Percentiles rank a stretch among this genome's conserved stretches.
Conservation (phyloP, 2,888 invertebrate species). For the Cenopis cana region DNA sequence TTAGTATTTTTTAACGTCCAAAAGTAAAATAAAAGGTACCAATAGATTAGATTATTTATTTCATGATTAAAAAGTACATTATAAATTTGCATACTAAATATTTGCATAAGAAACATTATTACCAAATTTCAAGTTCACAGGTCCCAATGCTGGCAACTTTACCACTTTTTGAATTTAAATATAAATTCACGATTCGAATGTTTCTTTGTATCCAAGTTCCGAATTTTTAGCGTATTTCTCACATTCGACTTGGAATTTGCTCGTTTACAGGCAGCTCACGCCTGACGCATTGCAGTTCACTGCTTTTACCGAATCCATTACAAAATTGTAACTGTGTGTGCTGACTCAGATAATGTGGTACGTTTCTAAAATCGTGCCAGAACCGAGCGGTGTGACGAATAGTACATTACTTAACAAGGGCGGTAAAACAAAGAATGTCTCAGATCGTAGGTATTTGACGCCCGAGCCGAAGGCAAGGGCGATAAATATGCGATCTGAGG, state of each 20-base stretch:
- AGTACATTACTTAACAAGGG: too few species aligned
- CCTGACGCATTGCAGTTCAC: slow-evolving; percentile 30
- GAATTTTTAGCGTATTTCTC: not conserved
- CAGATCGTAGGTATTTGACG: too few species aligned
- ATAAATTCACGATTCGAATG: not conserved
- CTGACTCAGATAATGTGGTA: slow-evolving; percentile 3
- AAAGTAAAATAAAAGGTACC: too few species aligned
- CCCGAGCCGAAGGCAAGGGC: too few species aligned
- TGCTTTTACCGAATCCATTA: slow-evolving; percentile 16
- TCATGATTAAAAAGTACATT: too few species aligned
- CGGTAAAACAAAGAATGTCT: too few species aligned
- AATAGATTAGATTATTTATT: too few species aligned
- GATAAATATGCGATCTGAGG: too few species aligned
- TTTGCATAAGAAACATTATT: too few species aligned
- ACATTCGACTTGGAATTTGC: not conserved
- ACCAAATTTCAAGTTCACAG: too few species aligned
- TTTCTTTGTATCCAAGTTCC: slow-evolving; percentile 1
- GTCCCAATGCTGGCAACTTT: not conserved
- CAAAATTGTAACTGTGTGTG: slow-evolving; percentile 18
- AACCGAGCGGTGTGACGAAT: not conserved
- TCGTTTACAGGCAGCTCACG: slow-evolving; percentile 7
- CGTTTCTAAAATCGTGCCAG: slow-evolving; percentile 1
- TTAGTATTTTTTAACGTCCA: too few species aligned
- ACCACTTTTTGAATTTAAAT: not conserved
- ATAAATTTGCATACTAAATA: too few species aligned